A percentile compares a stretch with the other conserved stretches of the same genome.
Evolutionary conservation across 2,797 vertebrate species (phyloP).

Genomic region (Cheirogaleus major): DNA sequence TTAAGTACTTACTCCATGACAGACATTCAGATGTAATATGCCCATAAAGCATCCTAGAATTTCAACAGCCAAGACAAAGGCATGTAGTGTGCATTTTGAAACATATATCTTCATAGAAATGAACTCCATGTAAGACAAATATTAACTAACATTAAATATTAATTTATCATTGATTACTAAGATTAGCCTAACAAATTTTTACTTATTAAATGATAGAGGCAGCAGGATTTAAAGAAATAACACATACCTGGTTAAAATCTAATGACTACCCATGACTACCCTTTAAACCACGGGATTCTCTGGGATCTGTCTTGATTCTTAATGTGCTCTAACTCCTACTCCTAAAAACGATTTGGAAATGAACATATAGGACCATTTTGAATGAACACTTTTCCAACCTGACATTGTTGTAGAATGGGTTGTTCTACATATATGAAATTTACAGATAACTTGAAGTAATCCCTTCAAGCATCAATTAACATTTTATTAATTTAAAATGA

Average conservation of each 20-base stretch:
- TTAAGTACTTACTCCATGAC: neutral
- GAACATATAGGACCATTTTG: neutral
- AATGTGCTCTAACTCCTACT: neutral
- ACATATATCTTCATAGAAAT: conserved; percentile 12
- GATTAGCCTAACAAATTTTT: neutral
- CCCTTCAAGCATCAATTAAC: conserved; percentile 28
- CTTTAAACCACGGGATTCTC: neutral
- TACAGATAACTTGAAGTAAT: neutral
- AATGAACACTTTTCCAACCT: neutral
- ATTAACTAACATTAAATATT: conserved; percentile 8
- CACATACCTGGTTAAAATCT: neutral
- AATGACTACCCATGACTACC: neutral
- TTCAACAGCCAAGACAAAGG: conserved; percentile 7
- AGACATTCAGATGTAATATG: neutral
- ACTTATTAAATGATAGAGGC: neutral
- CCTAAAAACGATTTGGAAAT: neutral
- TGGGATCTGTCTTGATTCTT: neutral
- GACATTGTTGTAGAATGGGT: neutral
- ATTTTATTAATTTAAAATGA: conserved; percentile 45
- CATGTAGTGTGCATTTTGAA: neutral
- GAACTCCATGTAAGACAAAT: neutral
- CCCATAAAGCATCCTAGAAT: neutral
- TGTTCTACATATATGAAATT: neutral
- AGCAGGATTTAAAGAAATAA: conserved; percentile 23
- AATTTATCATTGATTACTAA: neutral